Percentiles rank a stretch among this genome's conserved stretches.
phyloP scores from a whole-genome alignment of 1,140 invertebrate species.

The Helicorthomorpha holstii region DNA sequence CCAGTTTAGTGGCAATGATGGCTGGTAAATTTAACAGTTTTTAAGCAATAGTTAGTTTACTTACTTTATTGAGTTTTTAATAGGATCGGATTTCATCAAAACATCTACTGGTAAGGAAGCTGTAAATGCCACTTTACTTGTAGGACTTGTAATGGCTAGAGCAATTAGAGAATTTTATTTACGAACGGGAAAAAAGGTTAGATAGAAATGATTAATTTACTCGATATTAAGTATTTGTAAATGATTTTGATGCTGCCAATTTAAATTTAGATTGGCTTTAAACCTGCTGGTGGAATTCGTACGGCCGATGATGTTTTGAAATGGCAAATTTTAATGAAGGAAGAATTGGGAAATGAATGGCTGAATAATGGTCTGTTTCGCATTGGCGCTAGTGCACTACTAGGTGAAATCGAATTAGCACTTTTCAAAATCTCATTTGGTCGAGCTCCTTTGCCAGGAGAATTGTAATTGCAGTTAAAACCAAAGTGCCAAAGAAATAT shows the following conservation, averaged over 20 bases:
- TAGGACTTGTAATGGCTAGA: constrained; percentile 82
- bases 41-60: background rate
- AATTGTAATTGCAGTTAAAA: no score
- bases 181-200: constrained; percentile 57
- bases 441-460: background rate
- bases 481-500: no score
- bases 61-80: constrained; percentile 5
- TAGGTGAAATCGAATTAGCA: constrained; percentile 55
- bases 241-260: background rate
- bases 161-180: constrained; percentile 72
- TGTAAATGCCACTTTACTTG: constrained; percentile 81
- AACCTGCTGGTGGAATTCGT: constrained; percentile 89
- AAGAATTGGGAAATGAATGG: constrained; percentile 76
- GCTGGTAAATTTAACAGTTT: constrained; percentile 39
- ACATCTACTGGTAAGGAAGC: constrained; percentile 96
- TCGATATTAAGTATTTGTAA: background rate
- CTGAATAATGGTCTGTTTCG: constrained; percentile 65
- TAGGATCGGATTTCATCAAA: constrained; percentile 91
- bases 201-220: constrained; percentile 9
- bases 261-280: constrained; percentile 65
- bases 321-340: constrained; percentile 72
- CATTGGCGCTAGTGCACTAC: constrained; percentile 80
- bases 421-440: constrained; percentile 29
- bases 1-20: constrained; percentile 81
- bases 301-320: constrained; percentile 67